Conservation (phyloP, 2,888 invertebrate genomes). For the Eupelmus urozonus region DNA sequence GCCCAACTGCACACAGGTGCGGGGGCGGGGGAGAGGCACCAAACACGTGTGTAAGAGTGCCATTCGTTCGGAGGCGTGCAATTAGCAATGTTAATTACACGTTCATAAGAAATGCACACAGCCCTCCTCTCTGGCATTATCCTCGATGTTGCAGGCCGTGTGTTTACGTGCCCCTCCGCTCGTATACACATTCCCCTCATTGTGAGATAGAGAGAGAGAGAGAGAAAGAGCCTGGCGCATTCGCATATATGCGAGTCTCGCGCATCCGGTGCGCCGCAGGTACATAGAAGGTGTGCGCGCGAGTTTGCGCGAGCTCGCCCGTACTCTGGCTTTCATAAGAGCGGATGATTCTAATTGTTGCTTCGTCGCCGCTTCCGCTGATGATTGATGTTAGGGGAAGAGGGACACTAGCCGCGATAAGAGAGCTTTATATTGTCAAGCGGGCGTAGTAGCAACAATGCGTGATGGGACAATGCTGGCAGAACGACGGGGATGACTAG, state of each 20-base stretch:
- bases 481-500: no score
- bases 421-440: no score
- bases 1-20: no score
- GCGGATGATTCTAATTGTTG: constrained; percentile 36
- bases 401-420: no score
- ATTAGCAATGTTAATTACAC: constrained; percentile 44
- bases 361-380: background rate
- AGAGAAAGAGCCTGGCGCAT: background rate
- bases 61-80: background rate
- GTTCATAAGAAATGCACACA: constrained; percentile 14
- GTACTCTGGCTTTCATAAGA: constrained; percentile 9
- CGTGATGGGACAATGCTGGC: no score
- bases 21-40: no score
- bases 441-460: no score
- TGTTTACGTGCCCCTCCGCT: no score
- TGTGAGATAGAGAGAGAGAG: no score
- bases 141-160: no score
- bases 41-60: no score
- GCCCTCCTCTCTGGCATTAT: background rate
- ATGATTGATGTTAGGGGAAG: background rate
- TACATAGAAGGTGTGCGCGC: background rate
- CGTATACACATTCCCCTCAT: background rate
- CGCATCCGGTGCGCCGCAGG: constrained; percentile 14
- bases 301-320: background rate
- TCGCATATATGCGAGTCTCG: background rate